Conservation (phyloP, 2,888 invertebrate species). For the Drepanosiphum platanoidis region DNA sequence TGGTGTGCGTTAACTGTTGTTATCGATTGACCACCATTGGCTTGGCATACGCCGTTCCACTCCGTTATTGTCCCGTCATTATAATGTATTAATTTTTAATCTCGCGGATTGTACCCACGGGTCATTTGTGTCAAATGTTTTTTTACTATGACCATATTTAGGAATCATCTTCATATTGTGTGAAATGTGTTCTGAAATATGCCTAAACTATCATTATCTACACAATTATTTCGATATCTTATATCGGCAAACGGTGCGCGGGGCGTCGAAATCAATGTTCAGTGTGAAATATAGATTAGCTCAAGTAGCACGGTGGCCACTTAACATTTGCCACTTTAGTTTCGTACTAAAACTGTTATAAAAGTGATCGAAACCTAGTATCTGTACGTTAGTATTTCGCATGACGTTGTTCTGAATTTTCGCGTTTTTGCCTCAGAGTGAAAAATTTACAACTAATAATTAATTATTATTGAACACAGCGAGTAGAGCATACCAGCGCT, state of each 20-base stretch:
- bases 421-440: background rate
- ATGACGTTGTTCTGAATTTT: background rate
- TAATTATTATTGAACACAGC: too few species aligned
- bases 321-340: background rate
- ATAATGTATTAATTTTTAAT: background rate
- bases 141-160: background rate
- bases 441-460: too few species aligned
- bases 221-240: constrained; percentile 36
- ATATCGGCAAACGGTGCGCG: constrained; percentile 13
- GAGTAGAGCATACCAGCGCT: too few species aligned
- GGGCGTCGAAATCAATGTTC: background rate
- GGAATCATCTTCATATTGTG: too few species aligned
- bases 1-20: too few species aligned
- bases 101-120: background rate
- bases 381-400: background rate
- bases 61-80: background rate
- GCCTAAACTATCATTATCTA: background rate
- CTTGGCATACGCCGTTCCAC: too few species aligned
- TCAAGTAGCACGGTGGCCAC: constrained; percentile 10
- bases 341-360: background rate
- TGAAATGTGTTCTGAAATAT: too few species aligned
- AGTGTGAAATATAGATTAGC: constrained; percentile 23
- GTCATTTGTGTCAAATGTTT: background rate
- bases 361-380: background rate
- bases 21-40: background rate